These are phyloP conservation scores for Drosophila tani DNA, from an alignment of 1,140 invertebrate species.

Conservation along the genomic window DNA sequence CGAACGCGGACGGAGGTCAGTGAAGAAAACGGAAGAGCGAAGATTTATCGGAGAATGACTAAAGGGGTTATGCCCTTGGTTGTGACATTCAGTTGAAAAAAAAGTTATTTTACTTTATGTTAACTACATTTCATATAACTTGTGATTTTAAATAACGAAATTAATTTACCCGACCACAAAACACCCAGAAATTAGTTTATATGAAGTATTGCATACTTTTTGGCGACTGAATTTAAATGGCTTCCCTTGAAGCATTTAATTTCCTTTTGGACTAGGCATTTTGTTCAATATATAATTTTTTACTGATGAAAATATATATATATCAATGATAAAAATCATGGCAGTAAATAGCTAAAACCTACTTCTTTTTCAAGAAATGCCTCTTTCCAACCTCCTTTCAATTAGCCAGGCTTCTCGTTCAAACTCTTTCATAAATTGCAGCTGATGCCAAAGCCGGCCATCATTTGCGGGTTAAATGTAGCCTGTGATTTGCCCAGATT, in stretches of 20 bases:
- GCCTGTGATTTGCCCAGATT: conserved; percentile 77
- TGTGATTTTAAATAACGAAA: no score
- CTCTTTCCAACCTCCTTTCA: conserved; percentile 3
- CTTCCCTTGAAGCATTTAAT: no score
- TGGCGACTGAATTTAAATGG: no score
- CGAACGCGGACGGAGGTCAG: conserved; percentile 19
- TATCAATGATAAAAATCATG: neutral
- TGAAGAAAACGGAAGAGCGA: neutral
- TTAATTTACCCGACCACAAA: neutral
- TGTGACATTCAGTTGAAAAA: neutral
- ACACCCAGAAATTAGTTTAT: neutral
- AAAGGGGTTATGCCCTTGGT: neutral
- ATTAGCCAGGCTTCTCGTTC: conserved; percentile 7
- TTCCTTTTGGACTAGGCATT: no score
- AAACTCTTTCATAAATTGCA: conserved; percentile 58
- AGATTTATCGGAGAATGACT: neutral
- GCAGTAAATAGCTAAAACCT: neutral
- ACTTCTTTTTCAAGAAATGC: neutral
- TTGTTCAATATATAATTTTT: no score
- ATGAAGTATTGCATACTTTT: no score
- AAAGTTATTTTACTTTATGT: neutral
- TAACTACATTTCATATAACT: no score
- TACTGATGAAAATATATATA: neutral
- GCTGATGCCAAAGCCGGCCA: conserved; percentile 64
- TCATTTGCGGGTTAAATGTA: conserved; percentile 77